Evolutionary conservation across 1,140 invertebrate species (phyloP), one percentile per base, ranked within the genome.

Genomic region (Pseudobourletiella spinata): DNA sequence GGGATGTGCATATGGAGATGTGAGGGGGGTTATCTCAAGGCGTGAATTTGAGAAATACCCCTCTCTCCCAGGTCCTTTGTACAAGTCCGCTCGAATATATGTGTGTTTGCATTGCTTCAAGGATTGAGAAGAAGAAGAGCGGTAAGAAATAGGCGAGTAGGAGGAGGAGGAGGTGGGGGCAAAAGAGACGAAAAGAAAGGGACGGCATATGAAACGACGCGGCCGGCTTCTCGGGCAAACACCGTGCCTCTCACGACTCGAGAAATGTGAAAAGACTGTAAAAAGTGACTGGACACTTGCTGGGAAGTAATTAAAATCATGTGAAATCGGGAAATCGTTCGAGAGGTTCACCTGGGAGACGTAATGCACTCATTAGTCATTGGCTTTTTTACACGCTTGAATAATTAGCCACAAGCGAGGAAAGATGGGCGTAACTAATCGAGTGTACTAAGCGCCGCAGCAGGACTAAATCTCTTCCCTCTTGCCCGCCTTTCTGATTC

Each of bases 231-330:
- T 54, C 50, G 50, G 50, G 22, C 6, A 26, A 30, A 30, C 22
- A 15, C 4, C 30, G 50, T 3, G n/a, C n/a, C n/a, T n/a, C 26
- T 54, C 50, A 54, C 50, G 50, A 54, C 20, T 26, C 22, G 28
- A 54, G 25, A 28, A 54, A 16, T 26, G 28, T 25, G 22, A 54
- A 54, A 61, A 50, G 35, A 22, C 30, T 61, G 50, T 50, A 61
- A 61, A 61, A 61, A 61, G 48, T 52, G 48, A 50, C 30, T 52
- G 59, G 51, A 61, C 59, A 59, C 60, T 61, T 63, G 57, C 65
- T 66, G 65, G 43, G 65, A 66, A 66, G 65, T 66, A 66, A 66
- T 66, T 66, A 66, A 66, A 66, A 61, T 62, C 50, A 61, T 61
- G 55, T 61, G 64, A 61, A 62, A 66, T 62, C 60, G 52, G 61